Evolutionary conservation across 64 coral and sea anemone species (phyloP).

Genomic region (Exaiptasia diaphana): DNA sequence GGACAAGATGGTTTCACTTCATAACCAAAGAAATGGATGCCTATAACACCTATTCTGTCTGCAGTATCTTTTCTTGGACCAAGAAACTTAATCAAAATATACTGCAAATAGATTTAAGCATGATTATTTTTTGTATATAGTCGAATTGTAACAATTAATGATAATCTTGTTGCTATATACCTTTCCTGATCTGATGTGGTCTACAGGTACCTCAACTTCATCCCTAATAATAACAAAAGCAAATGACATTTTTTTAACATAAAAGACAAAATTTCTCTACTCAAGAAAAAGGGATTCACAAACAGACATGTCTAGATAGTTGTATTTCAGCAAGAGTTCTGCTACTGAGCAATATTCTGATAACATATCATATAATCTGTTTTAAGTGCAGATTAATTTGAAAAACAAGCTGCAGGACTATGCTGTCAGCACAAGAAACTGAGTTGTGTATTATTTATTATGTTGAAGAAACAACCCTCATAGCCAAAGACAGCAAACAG

Average conservation of each 20-base stretch:
- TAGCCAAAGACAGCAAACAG: too few species aligned
- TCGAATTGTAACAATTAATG: neutral
- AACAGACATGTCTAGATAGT: too few species aligned
- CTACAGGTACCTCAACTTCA: constrained; percentile 85
- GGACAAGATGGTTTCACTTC: constrained; percentile 68
- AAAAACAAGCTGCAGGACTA: too few species aligned
- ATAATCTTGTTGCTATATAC: constrained; percentile 28
- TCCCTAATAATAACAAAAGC: constrained; percentile 60
- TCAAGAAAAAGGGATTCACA: too few species aligned
- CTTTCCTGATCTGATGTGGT: constrained; percentile 76
- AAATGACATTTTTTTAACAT: neutral
- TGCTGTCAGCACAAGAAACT: too few species aligned
- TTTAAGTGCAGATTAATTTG: too few species aligned
- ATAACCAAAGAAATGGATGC: constrained; percentile 85
- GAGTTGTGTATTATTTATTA: too few species aligned
- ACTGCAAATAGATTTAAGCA: constrained; percentile 28
- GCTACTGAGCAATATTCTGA: too few species aligned
- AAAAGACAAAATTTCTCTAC: too few species aligned
- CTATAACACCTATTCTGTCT: constrained; percentile 77
- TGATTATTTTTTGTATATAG: neutral
- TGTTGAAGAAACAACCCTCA: too few species aligned
- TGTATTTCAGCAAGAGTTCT: too few species aligned
- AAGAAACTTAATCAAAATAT: constrained; percentile 84
- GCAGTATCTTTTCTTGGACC: constrained; percentile 69
- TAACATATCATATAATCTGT: too few species aligned